A percentile compares a stretch with the other conserved stretches of the same genome.
phyloP scores from a whole-genome alignment of 2,113 vertebrate genomes.

The Mustela lutreola region DNA sequence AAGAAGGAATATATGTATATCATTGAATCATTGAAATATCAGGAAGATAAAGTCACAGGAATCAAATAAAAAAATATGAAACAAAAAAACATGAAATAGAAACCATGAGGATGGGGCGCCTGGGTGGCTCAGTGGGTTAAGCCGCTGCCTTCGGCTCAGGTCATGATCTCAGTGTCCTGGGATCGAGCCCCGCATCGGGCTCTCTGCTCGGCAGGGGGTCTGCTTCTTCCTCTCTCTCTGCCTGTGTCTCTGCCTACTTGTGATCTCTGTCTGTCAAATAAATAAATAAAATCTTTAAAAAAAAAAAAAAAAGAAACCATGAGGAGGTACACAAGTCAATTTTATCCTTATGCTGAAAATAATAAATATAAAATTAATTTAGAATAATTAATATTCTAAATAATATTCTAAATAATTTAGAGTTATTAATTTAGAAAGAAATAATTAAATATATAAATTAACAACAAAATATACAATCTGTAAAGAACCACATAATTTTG shows the following conservation, averaged over 20 bases:
- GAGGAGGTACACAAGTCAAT: not conserved
- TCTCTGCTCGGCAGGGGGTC: no score
- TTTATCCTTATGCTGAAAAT: not conserved
- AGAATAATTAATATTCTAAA: no score
- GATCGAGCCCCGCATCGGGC: no score
- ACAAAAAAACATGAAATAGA: not conserved
- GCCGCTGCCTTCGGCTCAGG: no score
- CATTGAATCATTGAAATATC: not conserved
- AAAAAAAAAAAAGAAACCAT: not conserved
- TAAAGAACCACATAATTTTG: not conserved
- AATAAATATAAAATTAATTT: not conserved
- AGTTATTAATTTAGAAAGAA: not conserved
- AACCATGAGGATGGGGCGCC: not conserved
- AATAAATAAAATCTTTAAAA: no score
- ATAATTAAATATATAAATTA: not conserved
- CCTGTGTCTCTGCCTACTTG: no score
- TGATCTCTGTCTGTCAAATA: no score
- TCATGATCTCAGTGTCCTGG: no score
- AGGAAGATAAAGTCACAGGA: not conserved
- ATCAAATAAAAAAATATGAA: not conserved
- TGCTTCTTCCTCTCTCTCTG: no score
- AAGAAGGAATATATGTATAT: not conserved
- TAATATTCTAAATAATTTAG: no score
- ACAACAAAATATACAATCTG: not conserved
- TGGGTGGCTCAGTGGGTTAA: no score